These are phyloP conservation scores for Cephus runcator DNA, from an alignment of 2,888 invertebrate genomes.

Conservation along the genomic window DNA sequence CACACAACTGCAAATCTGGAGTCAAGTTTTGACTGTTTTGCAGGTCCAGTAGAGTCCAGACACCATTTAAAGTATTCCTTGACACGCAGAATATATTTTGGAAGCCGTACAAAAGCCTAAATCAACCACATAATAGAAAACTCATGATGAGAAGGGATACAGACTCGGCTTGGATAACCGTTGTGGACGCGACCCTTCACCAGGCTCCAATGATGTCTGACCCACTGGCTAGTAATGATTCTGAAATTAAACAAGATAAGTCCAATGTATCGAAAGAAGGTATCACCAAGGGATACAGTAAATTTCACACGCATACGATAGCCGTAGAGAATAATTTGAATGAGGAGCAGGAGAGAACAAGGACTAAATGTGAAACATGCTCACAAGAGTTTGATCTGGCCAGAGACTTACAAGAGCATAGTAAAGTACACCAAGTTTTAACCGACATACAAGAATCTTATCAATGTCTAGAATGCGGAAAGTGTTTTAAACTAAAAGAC, in stretches of 20 bases:
- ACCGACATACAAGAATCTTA: slow-evolving; percentile 44
- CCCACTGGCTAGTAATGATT: slow-evolving; percentile 25
- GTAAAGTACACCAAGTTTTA: slow-evolving; percentile 12
- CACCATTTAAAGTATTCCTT: slow-evolving; percentile 51
- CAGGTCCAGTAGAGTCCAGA: slow-evolving; percentile 54
- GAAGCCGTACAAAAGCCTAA: slow-evolving; percentile 38
- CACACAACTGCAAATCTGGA: slow-evolving; percentile 31
- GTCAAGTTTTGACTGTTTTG: slow-evolving; percentile 60
- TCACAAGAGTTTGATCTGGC: slow-evolving; percentile 1
- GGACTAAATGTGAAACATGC: slow-evolving; percentile 22
- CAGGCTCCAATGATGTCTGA: slow-evolving; percentile 22
- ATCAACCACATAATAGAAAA: not conserved
- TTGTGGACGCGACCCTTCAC: slow-evolving; percentile 9
- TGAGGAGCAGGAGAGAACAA: slow-evolving; percentile 15
- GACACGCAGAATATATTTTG: slow-evolving; percentile 48
- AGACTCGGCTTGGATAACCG: slow-evolving; percentile 38
- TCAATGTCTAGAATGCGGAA: slow-evolving; percentile 67
- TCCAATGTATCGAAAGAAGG: not conserved
- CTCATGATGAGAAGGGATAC: slow-evolving; percentile 20
- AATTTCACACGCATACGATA: not conserved
- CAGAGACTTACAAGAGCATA: slow-evolving; percentile 12
- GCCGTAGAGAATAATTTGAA: slow-evolving; percentile 10
- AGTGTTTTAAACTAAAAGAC: slow-evolving; percentile 67
- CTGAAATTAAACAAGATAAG: slow-evolving; percentile 19
- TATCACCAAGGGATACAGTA: not conserved